Conservation (phyloP, 2,113 vertebrate genomes). For the Willisornis vidua region DNA sequence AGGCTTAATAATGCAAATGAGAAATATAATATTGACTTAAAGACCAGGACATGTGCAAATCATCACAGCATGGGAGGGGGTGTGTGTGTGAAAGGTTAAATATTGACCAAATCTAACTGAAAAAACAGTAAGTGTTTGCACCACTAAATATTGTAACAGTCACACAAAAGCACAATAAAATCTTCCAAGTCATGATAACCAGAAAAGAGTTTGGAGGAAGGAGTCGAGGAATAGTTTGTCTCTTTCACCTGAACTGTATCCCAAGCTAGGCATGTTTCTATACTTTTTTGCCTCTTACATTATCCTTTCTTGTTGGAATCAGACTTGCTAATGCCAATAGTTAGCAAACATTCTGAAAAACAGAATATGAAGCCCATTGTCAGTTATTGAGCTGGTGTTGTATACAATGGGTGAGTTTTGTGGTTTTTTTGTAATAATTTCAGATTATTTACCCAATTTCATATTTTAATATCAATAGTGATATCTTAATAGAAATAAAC, state of each 20-base stretch:
- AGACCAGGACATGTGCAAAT: neutral
- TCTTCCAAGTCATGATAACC: neutral
- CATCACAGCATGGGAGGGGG: neutral
- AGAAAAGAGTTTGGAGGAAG: neutral
- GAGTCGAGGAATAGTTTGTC: neutral
- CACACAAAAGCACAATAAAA: neutral
- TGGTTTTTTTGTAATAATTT: neutral
- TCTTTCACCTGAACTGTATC: neutral
- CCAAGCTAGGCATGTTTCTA: rapidly evolving
- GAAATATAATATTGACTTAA: neutral
- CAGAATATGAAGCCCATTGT: neutral
- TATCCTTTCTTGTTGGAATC: neutral
- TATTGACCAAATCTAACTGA: neutral
- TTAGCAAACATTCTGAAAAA: neutral
- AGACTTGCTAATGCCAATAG: neutral
- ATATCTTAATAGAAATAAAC: neutral
- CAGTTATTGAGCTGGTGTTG: neutral
- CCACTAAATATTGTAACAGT: neutral
- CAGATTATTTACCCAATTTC: neutral
- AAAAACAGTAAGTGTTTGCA: rapidly evolving
- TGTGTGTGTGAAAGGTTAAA: neutral
- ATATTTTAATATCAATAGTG: neutral
- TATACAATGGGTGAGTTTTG: neutral
- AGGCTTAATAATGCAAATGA: neutral
- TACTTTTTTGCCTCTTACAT: neutral